Evolutionary conservation across 2,888 invertebrate genomes (phyloP).

Genomic region (Synergus gifuensis): DNA sequence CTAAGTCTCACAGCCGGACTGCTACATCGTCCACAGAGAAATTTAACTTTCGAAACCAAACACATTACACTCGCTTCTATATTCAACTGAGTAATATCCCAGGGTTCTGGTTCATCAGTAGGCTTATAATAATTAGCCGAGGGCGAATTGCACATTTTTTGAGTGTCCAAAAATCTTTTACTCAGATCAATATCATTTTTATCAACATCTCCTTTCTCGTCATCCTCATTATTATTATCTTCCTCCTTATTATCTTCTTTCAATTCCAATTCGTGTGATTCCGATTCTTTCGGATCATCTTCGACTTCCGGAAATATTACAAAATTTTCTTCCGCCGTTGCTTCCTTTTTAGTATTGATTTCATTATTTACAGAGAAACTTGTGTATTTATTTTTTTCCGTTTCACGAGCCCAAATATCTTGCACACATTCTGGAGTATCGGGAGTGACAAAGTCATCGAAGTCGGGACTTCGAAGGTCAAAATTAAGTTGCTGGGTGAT

Average conservation of each 20-base stretch:
- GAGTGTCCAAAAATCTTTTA: conserved; percentile 79
- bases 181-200: conserved; percentile 70
- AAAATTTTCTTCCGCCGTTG: conserved; percentile 78
- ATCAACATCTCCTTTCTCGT: conserved; percentile 69
- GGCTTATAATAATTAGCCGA: conserved; percentile 89
- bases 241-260: conserved; percentile 55
- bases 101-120: conserved; percentile 90
- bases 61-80: conserved; percentile 94
- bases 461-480: conserved; percentile 86
- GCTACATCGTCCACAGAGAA: conserved; percentile 86
- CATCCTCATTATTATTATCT: conserved; percentile 64
- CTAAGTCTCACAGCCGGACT: conserved; percentile 85
- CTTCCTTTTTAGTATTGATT: conserved; percentile 70
- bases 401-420: conserved; percentile 83
- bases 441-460: conserved; percentile 85
- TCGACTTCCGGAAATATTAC: conserved; percentile 81
- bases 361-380: conserved; percentile 59
- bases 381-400: conserved; percentile 70
- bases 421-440: conserved; percentile 82
- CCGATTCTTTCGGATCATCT: conserved; percentile 71
- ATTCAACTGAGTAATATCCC: conserved; percentile 91
- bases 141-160: conserved; percentile 83
- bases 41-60: conserved; percentile 89
- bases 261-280: conserved; percentile 50
- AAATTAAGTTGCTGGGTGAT: conserved; percentile 88